Evolutionary conservation across 2,888 invertebrate genomes (phyloP).

Genomic region (Melanotus villosus): DNA sequence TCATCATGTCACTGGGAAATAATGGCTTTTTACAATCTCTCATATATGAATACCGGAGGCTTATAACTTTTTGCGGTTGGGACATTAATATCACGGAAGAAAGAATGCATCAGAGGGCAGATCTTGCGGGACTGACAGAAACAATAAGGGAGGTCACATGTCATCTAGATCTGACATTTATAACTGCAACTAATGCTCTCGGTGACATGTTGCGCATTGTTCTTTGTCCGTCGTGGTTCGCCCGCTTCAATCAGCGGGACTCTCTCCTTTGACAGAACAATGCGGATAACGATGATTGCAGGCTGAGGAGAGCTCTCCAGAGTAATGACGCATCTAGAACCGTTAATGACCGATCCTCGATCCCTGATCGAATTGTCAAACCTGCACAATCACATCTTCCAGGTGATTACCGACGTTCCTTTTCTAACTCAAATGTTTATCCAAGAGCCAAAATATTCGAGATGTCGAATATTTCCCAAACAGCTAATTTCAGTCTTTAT

Average conservation of each 20-base stretch:
- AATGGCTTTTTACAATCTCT: conserved; percentile 56
- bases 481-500: too few relatives aligned
- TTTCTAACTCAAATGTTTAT: too few relatives aligned
- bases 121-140: conserved; percentile 58
- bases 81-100: conserved; percentile 58
- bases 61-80: conserved; percentile 52
- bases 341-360: conserved; percentile 64
- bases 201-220: conserved; percentile 64
- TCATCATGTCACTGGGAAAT: conserved; percentile 60
- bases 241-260: conserved; percentile 62
- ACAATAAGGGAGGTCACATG: conserved; percentile 64
- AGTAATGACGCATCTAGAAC: conserved; percentile 66
- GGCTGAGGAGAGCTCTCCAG: conserved; percentile 63
- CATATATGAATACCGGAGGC: conserved; percentile 49
- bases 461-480: too few relatives aligned
- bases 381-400: conserved; percentile 60
- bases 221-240: conserved; percentile 53
- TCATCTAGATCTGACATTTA: conserved; percentile 63
- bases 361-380: conserved; percentile 62
- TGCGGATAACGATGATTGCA: conserved; percentile 68
- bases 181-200: conserved; percentile 63
- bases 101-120: conserved; percentile 58
- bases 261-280: conserved; percentile 59
- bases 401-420: conserved; percentile 49
- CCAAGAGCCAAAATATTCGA: too few relatives aligned